Evolutionary conservation across 2,797 vertebrate genomes (phyloP).

Genomic region (Sebastes iracundus): DNA sequence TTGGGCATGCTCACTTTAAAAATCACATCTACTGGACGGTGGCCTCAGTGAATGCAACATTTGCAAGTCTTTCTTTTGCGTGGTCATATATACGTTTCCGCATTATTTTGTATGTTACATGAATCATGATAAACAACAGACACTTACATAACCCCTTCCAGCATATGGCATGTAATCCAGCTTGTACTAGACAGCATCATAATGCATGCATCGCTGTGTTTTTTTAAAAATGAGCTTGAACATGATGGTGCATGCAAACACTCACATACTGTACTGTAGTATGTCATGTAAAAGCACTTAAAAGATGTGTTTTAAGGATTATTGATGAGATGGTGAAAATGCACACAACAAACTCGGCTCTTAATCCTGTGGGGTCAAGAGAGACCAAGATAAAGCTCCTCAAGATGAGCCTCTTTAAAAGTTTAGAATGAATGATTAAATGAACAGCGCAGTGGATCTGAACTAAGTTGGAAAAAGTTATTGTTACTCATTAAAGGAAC

Average conservation of each 20-base stretch:
- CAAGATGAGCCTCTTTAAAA: background rate
- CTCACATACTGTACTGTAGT: background rate
- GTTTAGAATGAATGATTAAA: background rate
- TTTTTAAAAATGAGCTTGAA: slow-evolving; percentile 37
- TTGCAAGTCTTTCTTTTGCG: background rate
- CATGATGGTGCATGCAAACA: slow-evolving; percentile 33
- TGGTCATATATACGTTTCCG: background rate
- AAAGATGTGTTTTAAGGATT: slow-evolving; percentile 60
- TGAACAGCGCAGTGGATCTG: background rate
- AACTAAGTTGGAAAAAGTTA: background rate
- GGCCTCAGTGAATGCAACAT: background rate
- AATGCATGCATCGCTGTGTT: slow-evolving; percentile 22
- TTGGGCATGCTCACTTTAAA: background rate
- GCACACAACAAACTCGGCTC: slow-evolving; percentile 13
- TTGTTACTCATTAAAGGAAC: background rate
- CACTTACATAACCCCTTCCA: slow-evolving; percentile 46
- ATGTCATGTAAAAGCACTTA: slow-evolving; percentile 54
- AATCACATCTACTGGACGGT: background rate
- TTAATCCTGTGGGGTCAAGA: slow-evolving; percentile 35
- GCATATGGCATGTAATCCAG: slow-evolving; percentile 62
- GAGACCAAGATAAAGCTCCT: slow-evolving; percentile 17
- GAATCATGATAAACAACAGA: slow-evolving; percentile 40
- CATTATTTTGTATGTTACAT: background rate
- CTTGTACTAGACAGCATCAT: slow-evolving; percentile 15
- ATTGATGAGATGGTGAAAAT: slow-evolving; percentile 46